phyloP scores from a whole-genome alignment of 1,140 invertebrate species.

The Drosophila chauvacae region DNA sequence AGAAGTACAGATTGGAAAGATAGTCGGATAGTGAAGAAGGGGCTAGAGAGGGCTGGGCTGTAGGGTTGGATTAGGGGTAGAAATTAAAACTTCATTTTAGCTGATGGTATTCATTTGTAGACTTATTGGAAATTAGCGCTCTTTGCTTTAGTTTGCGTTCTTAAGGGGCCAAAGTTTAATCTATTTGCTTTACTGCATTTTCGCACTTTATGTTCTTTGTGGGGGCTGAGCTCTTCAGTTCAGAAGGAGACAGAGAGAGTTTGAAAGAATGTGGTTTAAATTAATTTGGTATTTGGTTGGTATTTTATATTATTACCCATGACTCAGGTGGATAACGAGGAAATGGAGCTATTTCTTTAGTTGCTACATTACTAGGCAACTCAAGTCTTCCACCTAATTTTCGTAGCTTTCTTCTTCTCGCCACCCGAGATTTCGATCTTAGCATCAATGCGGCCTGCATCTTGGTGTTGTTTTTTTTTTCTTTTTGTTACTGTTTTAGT shows the following conservation, averaged over 20 bases:
- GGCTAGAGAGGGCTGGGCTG: slow-evolving; percentile 13
- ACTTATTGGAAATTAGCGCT: slow-evolving; percentile 69
- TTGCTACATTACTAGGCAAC: slow-evolving; percentile 93
- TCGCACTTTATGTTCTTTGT: slow-evolving; percentile 31
- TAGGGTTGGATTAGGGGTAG: slow-evolving; percentile 28
- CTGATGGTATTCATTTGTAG: slow-evolving; percentile 78
- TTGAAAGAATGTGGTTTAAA: slow-evolving; percentile 71
- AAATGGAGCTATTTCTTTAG: slow-evolving; percentile 92
- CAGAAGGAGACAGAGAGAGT: slow-evolving; percentile 50
- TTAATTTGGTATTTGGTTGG: slow-evolving; percentile 57
- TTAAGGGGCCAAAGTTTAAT: slow-evolving; percentile 34
- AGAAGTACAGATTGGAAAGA: slow-evolving; percentile 50
- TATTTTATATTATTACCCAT: slow-evolving; percentile 87
- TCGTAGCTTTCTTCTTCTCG: slow-evolving; percentile 90
- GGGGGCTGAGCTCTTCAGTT: slow-evolving; percentile 35
- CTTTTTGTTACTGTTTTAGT: slow-evolving; percentile 61
- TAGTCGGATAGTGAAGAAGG: slow-evolving; percentile 43
- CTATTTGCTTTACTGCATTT: slow-evolving; percentile 49
- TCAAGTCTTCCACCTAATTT: slow-evolving; percentile 89
- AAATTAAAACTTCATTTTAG: slow-evolving; percentile 68
- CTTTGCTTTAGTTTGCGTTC: slow-evolving; percentile 46
- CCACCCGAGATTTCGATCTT: slow-evolving; percentile 93
- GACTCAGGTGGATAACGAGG: slow-evolving; percentile 92
- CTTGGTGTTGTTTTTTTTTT: slow-evolving; percentile 87
- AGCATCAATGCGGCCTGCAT: slow-evolving; percentile 96